These are phyloP conservation scores for Pandemis heparana DNA, from an alignment of 2,888 invertebrate genomes.

Conservation along the genomic window DNA sequence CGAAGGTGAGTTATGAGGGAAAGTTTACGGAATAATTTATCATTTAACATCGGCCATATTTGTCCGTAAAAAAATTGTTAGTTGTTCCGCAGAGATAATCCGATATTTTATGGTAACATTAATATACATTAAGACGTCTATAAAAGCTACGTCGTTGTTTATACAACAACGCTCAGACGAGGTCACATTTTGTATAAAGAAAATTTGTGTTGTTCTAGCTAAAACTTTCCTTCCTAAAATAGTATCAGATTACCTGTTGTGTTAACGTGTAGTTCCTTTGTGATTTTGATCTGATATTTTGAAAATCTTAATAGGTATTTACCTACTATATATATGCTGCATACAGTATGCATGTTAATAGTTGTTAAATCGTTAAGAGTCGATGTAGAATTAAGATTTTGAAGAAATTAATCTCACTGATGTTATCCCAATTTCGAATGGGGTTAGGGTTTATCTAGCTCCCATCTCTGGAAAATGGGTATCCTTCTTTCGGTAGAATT, in stretches of 20 bases:
- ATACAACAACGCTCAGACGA: neutral
- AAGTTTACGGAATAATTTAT: conserved; percentile 23
- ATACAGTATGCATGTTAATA: too few relatives aligned
- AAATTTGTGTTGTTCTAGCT: neutral
- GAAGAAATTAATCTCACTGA: neutral
- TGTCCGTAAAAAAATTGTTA: conserved; percentile 15
- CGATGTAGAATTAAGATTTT: neutral
- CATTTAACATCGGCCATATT: conserved; percentile 3
- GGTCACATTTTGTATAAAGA: conserved; percentile 15
- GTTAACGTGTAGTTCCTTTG: too few relatives aligned
- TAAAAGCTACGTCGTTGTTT: conserved; percentile 9
- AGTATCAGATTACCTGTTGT: neutral
- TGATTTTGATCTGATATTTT: too few relatives aligned
- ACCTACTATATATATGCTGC: too few relatives aligned
- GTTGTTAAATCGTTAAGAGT: too few relatives aligned
- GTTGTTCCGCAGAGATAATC: conserved; percentile 7
- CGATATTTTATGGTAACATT: conserved; percentile 11
- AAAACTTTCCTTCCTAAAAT: neutral
- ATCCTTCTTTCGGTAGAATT: neutral
- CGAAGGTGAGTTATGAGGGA: conserved; percentile 3
- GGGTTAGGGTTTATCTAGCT: neutral
- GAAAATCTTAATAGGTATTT: too few relatives aligned
- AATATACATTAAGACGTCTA: conserved; percentile 17
- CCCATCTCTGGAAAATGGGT: neutral
- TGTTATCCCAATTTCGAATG: neutral